Percentiles rank a stretch among this genome's conserved stretches.
Conservation (phyloP, 2,797 vertebrate genomes). For the Poecilia picta region DNA sequence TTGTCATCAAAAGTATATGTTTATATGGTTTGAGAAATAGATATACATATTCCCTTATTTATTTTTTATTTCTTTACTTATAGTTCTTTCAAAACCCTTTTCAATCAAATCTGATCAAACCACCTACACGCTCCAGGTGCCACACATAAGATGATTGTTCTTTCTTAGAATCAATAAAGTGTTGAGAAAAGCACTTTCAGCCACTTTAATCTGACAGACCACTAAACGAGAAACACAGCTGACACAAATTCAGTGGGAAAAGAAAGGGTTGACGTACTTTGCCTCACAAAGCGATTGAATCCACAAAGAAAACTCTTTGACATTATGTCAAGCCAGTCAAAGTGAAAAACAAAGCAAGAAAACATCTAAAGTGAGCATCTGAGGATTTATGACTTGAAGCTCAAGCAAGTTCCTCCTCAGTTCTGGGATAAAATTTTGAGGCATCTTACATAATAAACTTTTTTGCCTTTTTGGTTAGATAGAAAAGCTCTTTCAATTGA, state of each 20-base stretch:
- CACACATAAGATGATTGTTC: slow-evolving; percentile 2
- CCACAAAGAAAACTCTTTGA: slow-evolving; percentile 16
- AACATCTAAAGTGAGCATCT: slow-evolving; percentile 28
- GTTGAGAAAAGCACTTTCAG: slow-evolving; percentile 7
- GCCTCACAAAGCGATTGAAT: slow-evolving; percentile 14
- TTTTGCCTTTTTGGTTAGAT: slow-evolving; percentile 22
- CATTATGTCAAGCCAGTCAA: slow-evolving; percentile 17
- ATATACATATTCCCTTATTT: not conserved
- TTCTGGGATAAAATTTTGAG: slow-evolving; percentile 25
- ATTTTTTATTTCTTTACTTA: not conserved
- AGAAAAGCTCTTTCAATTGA: slow-evolving; percentile 21
- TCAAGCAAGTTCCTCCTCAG: slow-evolving; percentile 21
- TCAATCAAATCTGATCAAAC: slow-evolving; percentile 9
- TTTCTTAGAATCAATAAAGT: slow-evolving; percentile 5
- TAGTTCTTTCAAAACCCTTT: not conserved
- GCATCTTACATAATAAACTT: slow-evolving; percentile 23
- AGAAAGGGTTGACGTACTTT: slow-evolving; percentile 15
- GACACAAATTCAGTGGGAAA: slow-evolving; percentile 5
- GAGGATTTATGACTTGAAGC: slow-evolving; percentile 15
- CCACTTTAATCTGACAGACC: slow-evolving; percentile 15
- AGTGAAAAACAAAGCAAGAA: slow-evolving; percentile 7
- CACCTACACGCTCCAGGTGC: not conserved
- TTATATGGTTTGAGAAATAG: slow-evolving; percentile 1
- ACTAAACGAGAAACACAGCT: not conserved
- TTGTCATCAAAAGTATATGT: not conserved